Evolutionary conservation across 2,113 vertebrate genomes (phyloP), one percentile per base, ranked within the genome.

Genomic region (Syrrhaptes paradoxus): DNA sequence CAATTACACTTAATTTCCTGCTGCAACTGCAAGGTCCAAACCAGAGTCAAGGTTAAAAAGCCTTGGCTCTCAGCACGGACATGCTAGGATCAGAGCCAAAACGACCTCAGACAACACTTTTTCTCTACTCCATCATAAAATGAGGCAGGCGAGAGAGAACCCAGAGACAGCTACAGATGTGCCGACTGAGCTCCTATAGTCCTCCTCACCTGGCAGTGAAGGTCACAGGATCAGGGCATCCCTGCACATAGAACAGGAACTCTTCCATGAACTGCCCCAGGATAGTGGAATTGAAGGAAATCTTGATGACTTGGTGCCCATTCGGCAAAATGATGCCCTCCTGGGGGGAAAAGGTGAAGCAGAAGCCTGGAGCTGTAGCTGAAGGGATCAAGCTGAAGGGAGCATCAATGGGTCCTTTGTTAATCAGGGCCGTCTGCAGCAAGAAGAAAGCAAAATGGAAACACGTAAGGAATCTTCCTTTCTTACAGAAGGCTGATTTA

Each of bases 351-450:
- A 99, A 97, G 18, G 97, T 97, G 89, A 99, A 99, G 96, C 97
- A 98, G 70, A 92, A 85, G 6, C 98, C 98, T 75, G 98, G 93
- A 13, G 96, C 80, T 4, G 98, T 98, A 80, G 91, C 52, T 2
- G 98, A 95, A 86, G 96, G 95, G 7, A 92, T 62, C 68, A 99
- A 61, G 18, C 16, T 97, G 96, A 99, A 99, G 48, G 97, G 45
- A 71, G 98, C 98, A 51, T 98, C 97, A 7, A 99, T 98, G 71
- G 97, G 96, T 13, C 99, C 99, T 63, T 93, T 98, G 98, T 99
- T 99, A 15, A 90, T 95, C 11, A 99, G 85, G 61, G 98, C 31
- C 1, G 93, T 97, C 99, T 99, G 86, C n/a, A 89, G 52, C 46
- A 90, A 76, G n/a, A 58, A 84, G 58, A 79, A 89, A 51, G 10